These are phyloP conservation scores for Raillietiella orientalis DNA, from an alignment of 2,888 invertebrate genomes.

Conservation along the genomic window DNA sequence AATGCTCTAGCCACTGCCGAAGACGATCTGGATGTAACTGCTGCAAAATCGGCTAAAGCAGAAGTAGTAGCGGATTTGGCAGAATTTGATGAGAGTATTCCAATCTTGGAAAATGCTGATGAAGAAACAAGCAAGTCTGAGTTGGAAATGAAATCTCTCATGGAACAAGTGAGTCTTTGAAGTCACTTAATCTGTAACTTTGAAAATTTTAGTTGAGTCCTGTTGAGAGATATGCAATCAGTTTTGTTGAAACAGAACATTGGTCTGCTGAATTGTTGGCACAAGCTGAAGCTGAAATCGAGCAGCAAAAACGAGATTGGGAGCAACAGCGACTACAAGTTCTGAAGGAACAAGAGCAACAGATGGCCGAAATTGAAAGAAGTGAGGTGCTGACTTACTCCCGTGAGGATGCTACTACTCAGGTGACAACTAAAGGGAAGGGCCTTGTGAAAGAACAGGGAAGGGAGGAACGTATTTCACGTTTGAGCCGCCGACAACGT, in stretches of 20 bases:
- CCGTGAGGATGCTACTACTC: slow-evolving; percentile 41
- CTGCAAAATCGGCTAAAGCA: slow-evolving; percentile 55
- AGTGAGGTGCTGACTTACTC: slow-evolving; percentile 35
- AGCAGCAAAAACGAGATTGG: slow-evolving; percentile 55
- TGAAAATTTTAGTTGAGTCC: slow-evolving; percentile 70
- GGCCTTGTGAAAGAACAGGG: no score
- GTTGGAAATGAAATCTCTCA: slow-evolving; percentile 26
- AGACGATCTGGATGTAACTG: slow-evolving; percentile 76
- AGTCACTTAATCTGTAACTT: neutral
- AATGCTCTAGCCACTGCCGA: slow-evolving; percentile 63
- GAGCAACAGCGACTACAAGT: slow-evolving; percentile 31
- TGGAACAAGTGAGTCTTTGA: slow-evolving; percentile 2
- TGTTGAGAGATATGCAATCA: slow-evolving; percentile 81
- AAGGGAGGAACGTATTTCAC: no score
- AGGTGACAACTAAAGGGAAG: no score
- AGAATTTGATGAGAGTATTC: slow-evolving; percentile 83
- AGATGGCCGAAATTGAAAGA: slow-evolving; percentile 18
- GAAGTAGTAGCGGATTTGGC: slow-evolving; percentile 66
- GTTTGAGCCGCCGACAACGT: no score
- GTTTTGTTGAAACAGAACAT: slow-evolving; percentile 57
- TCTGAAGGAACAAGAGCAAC: slow-evolving; percentile 13
- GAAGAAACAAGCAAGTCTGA: slow-evolving; percentile 34
- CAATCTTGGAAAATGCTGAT: slow-evolving; percentile 29
- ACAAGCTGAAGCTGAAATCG: slow-evolving; percentile 59
- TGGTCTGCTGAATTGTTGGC: slow-evolving; percentile 47